Evolutionary conservation across 2,113 vertebrate species (phyloP).

Genomic region (Odontesthes bonariensis): DNA sequence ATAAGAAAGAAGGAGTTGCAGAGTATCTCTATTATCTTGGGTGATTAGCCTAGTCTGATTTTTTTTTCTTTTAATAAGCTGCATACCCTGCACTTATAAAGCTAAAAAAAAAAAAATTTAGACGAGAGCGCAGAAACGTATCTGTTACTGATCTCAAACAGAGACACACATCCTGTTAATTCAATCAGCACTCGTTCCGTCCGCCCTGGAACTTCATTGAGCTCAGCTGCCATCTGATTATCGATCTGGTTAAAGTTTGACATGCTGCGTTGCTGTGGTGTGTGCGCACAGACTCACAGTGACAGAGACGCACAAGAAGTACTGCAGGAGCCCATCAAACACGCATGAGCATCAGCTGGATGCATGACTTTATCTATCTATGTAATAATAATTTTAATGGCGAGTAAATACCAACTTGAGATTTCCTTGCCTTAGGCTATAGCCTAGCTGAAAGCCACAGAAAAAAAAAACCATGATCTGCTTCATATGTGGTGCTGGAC

Average conservation of each 20-base stretch:
- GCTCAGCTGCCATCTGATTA: constrained; percentile 42
- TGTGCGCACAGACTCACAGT: constrained; percentile 5
- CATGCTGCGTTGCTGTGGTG: constrained; percentile 18
- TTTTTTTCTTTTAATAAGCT: constrained; percentile 3
- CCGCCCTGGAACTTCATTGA: constrained; percentile 61
- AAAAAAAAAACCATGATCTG: not conserved
- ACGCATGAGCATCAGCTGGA: constrained; percentile 44
- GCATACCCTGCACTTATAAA: constrained; percentile 7
- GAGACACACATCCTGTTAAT: constrained; percentile 26
- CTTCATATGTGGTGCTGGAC: not conserved
- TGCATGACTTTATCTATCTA: constrained; percentile 15
- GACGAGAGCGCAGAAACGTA: not conserved
- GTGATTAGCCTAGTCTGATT: no score
- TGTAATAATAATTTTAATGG: constrained; percentile 23
- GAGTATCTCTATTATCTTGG: not conserved
- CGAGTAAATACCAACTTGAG: constrained; percentile 24
- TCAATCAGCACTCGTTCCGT: constrained; percentile 48
- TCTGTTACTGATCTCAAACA: not conserved
- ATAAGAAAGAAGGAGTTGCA: not conserved
- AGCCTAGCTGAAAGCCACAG: not conserved
- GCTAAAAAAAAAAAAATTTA: no score
- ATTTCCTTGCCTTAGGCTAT: constrained; percentile 24
- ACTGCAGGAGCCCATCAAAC: constrained; percentile 28
- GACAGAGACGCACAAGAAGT: constrained; percentile 6
- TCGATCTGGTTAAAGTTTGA: constrained; percentile 53